These are phyloP conservation scores for Diadromus collaris DNA, from an alignment of 2,888 invertebrate species.

Conservation along the genomic window DNA sequence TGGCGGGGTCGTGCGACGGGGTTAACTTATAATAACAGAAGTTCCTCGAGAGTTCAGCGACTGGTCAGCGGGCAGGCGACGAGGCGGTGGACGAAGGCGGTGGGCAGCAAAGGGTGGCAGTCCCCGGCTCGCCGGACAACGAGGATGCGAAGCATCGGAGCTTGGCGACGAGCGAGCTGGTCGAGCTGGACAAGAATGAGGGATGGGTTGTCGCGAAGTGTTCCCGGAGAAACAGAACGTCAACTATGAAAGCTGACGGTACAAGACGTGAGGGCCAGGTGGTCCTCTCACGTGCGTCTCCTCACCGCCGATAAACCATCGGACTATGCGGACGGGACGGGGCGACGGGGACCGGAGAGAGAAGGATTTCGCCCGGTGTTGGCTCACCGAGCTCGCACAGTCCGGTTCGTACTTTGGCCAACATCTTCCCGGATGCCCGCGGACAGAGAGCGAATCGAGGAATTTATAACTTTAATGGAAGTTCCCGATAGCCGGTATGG, in stretches of 20 bases:
- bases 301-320: slow-evolving; percentile 67
- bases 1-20: slow-evolving; percentile 62
- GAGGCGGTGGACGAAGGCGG: slow-evolving; percentile 22
- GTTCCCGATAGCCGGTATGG: slow-evolving; percentile 3
- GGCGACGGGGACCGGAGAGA: slow-evolving; percentile 4
- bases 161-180: slow-evolving; percentile 55
- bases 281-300: slow-evolving; percentile 36
- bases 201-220: slow-evolving; percentile 79
- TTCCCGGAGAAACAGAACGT: slow-evolving; percentile 73
- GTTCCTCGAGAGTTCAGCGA: slow-evolving; percentile 78
- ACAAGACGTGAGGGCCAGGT: slow-evolving; percentile 74
- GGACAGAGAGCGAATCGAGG: slow-evolving; percentile 66
- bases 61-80: slow-evolving; percentile 73
- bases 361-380: slow-evolving; percentile 5
- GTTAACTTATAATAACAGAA: slow-evolving; percentile 80
- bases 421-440: slow-evolving; percentile 64
- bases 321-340: slow-evolving; percentile 15
- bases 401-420: slow-evolving; percentile 66
- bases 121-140: not conserved
- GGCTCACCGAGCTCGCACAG: slow-evolving; percentile 31
- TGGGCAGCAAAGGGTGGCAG: slow-evolving; percentile 27
- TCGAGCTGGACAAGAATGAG: slow-evolving; percentile 76
- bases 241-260: slow-evolving; percentile 72
- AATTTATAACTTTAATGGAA: slow-evolving; percentile 73
- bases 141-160: slow-evolving; percentile 25